Conservation (phyloP, 2,113 vertebrate species). For the Spea bombifrons region DNA sequence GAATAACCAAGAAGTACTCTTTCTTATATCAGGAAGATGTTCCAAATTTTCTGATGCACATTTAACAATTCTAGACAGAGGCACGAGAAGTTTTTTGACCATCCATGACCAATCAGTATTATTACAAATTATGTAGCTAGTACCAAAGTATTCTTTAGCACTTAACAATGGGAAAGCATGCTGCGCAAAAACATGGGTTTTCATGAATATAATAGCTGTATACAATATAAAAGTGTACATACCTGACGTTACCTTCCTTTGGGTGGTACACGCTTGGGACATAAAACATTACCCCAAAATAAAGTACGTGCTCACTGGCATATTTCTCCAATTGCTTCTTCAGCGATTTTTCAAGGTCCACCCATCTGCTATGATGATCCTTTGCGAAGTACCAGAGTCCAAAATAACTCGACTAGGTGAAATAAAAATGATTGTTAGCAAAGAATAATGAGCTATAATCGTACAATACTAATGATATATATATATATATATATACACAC, state of each 20-base stretch:
- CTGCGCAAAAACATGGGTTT: neutral
- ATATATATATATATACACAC: too few species aligned
- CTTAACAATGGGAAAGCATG: too few species aligned
- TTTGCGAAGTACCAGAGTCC: constrained; percentile 95
- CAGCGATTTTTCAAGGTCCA: constrained; percentile 94
- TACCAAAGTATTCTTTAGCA: too few species aligned
- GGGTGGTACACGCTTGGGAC: constrained; percentile 87
- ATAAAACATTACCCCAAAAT: constrained; percentile 97
- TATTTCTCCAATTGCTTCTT: constrained; percentile 99
- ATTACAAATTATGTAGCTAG: too few species aligned
- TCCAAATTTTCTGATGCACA: too few species aligned
- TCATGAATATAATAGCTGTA: neutral
- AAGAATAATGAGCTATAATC: too few species aligned
- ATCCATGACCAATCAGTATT: too few species aligned
- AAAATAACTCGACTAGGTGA: constrained; percentile 85
- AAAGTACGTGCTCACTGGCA: constrained; percentile 89
- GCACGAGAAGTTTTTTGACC: too few species aligned
- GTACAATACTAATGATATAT: too few species aligned
- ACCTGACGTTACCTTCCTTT: constrained; percentile 93
- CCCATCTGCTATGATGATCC: constrained; percentile 87
- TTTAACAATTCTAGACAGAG: too few species aligned
- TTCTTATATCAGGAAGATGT: too few species aligned
- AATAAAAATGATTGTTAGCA: constrained; percentile 29
- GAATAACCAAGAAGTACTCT: too few species aligned
- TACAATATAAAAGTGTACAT: constrained; percentile 40